A percentile compares a stretch with the other conserved stretches of the same genome.
These are phyloP conservation scores for Empis livida DNA, from an alignment of 2,888 invertebrate species.

Conservation along the genomic window DNA sequence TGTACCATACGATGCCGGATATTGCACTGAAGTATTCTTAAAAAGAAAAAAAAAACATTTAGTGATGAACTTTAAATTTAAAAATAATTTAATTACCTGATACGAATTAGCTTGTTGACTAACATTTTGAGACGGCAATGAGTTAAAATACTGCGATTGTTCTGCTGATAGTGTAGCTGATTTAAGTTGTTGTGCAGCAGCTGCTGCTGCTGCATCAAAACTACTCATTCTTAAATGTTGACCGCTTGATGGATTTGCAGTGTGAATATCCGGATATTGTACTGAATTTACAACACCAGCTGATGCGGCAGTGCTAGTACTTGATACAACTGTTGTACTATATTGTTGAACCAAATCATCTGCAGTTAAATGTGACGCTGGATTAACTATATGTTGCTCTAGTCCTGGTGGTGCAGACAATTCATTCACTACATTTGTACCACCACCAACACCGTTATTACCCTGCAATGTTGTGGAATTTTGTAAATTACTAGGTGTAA, in stretches of 20 bases:
- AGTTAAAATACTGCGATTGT: conserved; percentile 50
- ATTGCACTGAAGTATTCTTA: conserved; percentile 25
- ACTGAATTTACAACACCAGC: conserved; percentile 25
- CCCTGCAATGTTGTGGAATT: conserved; percentile 25
- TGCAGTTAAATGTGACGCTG: conserved; percentile 23
- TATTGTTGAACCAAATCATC: conserved; percentile 26
- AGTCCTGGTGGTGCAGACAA: conserved; percentile 37
- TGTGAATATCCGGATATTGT: conserved; percentile 29
- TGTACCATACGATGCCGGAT: conserved; percentile 31
- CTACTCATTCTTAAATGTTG: conserved; percentile 15
- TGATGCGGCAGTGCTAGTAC: conserved; percentile 24
- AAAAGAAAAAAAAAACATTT: conserved; percentile 14
- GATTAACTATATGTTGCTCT: conserved; percentile 30
- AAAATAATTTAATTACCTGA: too few relatives aligned
- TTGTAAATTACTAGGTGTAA: conserved; percentile 52
- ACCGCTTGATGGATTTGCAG: conserved; percentile 32
- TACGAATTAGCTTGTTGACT: conserved; percentile 3
- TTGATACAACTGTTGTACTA: conserved; percentile 22
- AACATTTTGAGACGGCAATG: conserved; percentile 30
- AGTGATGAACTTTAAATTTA: conserved; percentile 12
- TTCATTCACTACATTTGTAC: conserved; percentile 17
- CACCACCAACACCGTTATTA: not conserved
- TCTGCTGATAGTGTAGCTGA: conserved; percentile 45
- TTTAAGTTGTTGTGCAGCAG: conserved; percentile 39
- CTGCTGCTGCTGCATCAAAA: conserved; percentile 11